phyloP scores from a whole-genome alignment of 2,888 invertebrate genomes.

The Ophion ellenae region DNA sequence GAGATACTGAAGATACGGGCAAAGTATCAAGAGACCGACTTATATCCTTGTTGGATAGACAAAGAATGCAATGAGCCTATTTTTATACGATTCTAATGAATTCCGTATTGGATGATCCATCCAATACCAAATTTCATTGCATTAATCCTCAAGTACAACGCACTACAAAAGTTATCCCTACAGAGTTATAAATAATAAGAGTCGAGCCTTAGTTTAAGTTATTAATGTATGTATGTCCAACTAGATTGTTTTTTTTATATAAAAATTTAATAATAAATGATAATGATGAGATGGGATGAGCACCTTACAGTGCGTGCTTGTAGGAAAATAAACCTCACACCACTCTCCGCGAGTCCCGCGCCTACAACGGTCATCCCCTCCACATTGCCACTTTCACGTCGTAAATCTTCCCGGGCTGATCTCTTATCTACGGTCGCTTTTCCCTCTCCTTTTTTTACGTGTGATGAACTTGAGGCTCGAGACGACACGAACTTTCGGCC shows the following conservation, averaged over 20 bases:
- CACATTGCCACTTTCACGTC: too few relatives aligned
- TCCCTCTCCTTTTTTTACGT: not conserved
- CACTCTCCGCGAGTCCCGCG: too few relatives aligned
- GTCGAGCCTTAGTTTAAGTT: conserved; percentile 21
- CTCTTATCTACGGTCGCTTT: too few relatives aligned
- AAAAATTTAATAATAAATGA: conserved; percentile 19
- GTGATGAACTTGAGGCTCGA: not conserved
- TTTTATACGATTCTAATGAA: conserved; percentile 25
- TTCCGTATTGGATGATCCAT: conserved; percentile 14
- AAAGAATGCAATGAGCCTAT: conserved; percentile 18
- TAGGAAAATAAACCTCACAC: too few relatives aligned
- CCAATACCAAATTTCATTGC: conserved; percentile 16
- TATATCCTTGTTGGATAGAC: not conserved
- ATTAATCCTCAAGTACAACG: conserved; percentile 33
- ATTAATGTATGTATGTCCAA: conserved; percentile 11
- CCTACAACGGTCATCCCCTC: too few relatives aligned
- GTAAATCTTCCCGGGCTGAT: too few relatives aligned
- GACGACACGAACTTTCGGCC: not conserved
- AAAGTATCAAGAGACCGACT: not conserved
- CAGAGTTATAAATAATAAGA: not conserved
- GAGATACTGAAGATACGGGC: not conserved
- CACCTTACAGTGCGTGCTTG: too few relatives aligned
- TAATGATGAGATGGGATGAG: too few relatives aligned
- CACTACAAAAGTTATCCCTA: conserved; percentile 18
- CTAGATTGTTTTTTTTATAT: not conserved